Conservation (phyloP, 2,113 vertebrate genomes). For the Carollia perspicillata region DNA sequence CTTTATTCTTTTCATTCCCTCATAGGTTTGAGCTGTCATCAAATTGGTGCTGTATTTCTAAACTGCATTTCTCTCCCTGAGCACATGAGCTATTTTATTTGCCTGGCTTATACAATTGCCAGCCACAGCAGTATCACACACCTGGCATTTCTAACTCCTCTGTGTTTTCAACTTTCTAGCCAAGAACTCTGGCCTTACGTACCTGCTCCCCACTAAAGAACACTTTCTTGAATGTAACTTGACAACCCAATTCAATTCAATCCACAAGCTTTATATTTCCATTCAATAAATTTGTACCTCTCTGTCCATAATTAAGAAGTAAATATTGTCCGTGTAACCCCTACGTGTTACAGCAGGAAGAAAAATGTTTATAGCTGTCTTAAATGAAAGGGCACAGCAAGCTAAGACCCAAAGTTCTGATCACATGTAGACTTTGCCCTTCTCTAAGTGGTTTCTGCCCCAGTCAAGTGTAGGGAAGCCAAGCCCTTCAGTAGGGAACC, state of each 20-base stretch:
- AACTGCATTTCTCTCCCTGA: background rate
- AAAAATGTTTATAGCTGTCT: slow-evolving; percentile 34
- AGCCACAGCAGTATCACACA: background rate
- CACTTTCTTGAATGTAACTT: slow-evolving; percentile 43
- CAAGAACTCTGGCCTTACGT: background rate
- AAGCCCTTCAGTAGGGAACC: background rate
- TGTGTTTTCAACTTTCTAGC: background rate
- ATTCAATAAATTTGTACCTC: slow-evolving; percentile 58
- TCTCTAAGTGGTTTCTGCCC: background rate
- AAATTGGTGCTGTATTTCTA: background rate
- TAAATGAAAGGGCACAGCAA: slow-evolving; percentile 9
- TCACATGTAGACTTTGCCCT: background rate
- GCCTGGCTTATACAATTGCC: background rate
- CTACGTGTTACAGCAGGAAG: background rate
- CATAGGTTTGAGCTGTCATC: background rate
- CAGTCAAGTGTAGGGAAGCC: background rate
- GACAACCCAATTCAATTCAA: slow-evolving; percentile 60
- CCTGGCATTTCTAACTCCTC: background rate
- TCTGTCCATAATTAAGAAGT: slow-evolving; percentile 59
- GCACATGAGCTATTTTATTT: background rate
- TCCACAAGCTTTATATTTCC: slow-evolving; percentile 29
- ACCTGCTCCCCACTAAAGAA: background rate
- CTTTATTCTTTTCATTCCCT: background rate
- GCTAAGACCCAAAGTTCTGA: background rate
- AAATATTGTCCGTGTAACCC: slow-evolving; percentile 46